Percentiles rank a stretch among this genome's conserved stretches.
Conservation (phyloP, 2,888 invertebrate species). For the Epirrhoe alternata region DNA sequence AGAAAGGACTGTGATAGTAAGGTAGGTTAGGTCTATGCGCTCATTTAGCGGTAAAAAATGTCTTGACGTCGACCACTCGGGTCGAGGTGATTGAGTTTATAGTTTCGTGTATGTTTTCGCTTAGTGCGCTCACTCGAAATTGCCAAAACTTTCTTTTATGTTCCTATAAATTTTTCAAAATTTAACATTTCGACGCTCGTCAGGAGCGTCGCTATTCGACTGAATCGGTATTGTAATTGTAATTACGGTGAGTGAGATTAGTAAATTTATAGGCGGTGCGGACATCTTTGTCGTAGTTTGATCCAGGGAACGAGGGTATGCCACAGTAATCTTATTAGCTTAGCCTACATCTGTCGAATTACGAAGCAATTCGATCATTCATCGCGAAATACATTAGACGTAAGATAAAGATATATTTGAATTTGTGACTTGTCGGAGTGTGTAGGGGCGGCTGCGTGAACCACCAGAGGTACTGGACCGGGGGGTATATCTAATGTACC, state of each 20-base stretch:
- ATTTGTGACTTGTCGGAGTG: constrained; percentile 67
- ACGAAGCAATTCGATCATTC: constrained; percentile 84
- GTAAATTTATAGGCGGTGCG: constrained; percentile 73
- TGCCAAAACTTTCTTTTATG: constrained; percentile 50
- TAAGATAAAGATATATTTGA: constrained; percentile 75
- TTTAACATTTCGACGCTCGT: constrained; percentile 45
- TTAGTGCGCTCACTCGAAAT: constrained; percentile 57
- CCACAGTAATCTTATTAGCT: constrained; percentile 78
- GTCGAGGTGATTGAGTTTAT: constrained; percentile 61
- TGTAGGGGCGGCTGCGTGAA: constrained; percentile 62
- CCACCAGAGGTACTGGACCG: constrained; percentile 53
- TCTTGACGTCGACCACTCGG: constrained; percentile 62
- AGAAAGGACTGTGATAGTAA: constrained; percentile 85
- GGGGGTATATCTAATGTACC: constrained; percentile 77
- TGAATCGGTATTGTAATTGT: constrained; percentile 71
- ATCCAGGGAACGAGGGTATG: constrained; percentile 67
- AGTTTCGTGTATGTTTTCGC: constrained; percentile 47
- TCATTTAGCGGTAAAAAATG: constrained; percentile 80
- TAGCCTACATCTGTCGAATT: constrained; percentile 76
- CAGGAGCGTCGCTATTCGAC: constrained; percentile 61
- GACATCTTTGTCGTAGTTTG: constrained; percentile 72
- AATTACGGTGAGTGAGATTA: constrained; percentile 74
- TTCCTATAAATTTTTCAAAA: constrained; percentile 51
- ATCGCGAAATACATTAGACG: constrained; percentile 82
- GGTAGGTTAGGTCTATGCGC: constrained; percentile 81